Evolutionary conservation across 37 sponge, comb jelly and placozoan genomes (phyloP).

Genomic region (Ephydatia muelleri): DNA sequence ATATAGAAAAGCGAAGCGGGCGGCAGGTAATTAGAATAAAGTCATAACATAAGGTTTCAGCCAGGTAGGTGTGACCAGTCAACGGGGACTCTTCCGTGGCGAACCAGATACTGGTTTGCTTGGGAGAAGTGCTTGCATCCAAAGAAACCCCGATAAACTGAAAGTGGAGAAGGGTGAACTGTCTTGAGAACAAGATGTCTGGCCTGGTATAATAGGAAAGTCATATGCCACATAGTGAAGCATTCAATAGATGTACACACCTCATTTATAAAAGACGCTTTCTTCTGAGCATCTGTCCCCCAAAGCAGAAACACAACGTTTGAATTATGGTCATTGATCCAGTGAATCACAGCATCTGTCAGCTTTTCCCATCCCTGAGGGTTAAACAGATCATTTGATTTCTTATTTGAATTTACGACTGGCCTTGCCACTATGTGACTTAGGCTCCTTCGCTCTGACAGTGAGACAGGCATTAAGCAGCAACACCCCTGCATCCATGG

Average conservation of each 20-base stretch:
- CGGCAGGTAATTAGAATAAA: neutral
- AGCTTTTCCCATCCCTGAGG: conserved; percentile 95
- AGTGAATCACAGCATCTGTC: conserved; percentile 95
- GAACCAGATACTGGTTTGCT: conserved; percentile 71
- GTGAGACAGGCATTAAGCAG: conserved; percentile 97
- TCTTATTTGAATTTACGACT: neutral
- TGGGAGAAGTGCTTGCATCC: conserved; percentile 95
- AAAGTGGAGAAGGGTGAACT: conserved; percentile 95
- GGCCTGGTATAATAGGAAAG: conserved; percentile 17
- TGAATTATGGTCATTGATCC: conserved; percentile 68
- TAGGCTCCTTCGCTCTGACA: conserved; percentile 78
- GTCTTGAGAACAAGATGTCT: conserved; percentile 87
- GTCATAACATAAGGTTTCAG: neutral
- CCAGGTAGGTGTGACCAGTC: conserved; percentile 82
- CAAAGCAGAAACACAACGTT: conserved; percentile 92
- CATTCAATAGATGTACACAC: conserved; percentile 2
- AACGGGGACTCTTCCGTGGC: conserved; percentile 74
- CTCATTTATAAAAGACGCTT: conserved; percentile 74
- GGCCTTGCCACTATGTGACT: conserved; percentile 89
- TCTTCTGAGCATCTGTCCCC: conserved; percentile 96
- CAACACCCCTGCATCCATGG: conserved; percentile 73
- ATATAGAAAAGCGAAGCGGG: neutral
- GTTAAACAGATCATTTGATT: neutral
- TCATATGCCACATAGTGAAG: neutral
- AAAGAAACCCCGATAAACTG: conserved; percentile 93